These are phyloP conservation scores for Catocala sponsa DNA, from an alignment of 2,888 invertebrate species.

Conservation along the genomic window DNA sequence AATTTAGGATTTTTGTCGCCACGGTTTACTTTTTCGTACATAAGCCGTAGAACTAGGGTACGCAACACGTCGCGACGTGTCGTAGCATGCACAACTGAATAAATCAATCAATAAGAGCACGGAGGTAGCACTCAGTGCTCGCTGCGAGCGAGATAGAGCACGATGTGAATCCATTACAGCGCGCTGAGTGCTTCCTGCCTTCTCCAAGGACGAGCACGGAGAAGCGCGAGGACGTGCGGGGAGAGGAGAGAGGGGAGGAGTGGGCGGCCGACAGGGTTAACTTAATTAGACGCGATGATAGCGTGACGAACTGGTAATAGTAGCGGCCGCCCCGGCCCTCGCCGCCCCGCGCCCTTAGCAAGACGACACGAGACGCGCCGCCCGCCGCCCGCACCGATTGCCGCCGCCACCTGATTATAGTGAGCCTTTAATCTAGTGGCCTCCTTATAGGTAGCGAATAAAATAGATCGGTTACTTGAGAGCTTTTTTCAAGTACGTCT, in stretches of 20 bases:
- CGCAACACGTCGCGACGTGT: too few relatives aligned
- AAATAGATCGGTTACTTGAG: constrained; percentile 1
- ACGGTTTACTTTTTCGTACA: too few relatives aligned
- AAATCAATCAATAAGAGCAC: too few relatives aligned
- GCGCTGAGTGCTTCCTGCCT: not conserved
- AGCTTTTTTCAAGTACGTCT: too few relatives aligned
- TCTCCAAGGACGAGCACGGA: not conserved
- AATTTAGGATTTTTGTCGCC: too few relatives aligned
- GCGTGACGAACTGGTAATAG: constrained; percentile 22
- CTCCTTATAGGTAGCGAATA: constrained; percentile 16
- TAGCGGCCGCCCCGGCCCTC: not conserved
- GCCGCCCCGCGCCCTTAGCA: not conserved
- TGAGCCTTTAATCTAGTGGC: too few relatives aligned
- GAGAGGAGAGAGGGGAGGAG: not conserved
- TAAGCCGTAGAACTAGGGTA: too few relatives aligned
- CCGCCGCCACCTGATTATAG: too few relatives aligned
- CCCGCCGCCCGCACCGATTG: not conserved
- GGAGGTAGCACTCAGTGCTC: not conserved
- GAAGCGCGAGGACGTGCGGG: not conserved
- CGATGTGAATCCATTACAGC: not conserved
- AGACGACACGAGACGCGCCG: not conserved
- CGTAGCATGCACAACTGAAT: too few relatives aligned
- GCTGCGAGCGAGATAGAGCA: constrained; percentile 3
- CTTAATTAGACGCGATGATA: constrained; percentile 28
- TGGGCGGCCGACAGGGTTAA: constrained; percentile 10